Evolutionary conservation across 2,888 invertebrate genomes (phyloP).

Genomic region (Dryobotodes eremita): DNA sequence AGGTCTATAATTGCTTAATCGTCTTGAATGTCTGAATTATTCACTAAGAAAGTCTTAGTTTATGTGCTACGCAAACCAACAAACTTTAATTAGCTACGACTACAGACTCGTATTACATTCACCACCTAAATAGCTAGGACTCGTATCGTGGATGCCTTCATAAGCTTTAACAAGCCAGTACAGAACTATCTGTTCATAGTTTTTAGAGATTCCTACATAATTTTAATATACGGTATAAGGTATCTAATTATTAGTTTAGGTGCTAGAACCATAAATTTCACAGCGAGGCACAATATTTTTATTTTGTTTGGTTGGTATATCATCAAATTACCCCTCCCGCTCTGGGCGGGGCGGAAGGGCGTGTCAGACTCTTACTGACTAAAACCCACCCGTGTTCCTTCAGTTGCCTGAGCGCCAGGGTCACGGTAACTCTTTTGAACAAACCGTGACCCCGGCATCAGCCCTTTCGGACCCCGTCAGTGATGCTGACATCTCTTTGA

Average conservation of each 20-base stretch:
- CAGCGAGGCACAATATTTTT: neutral
- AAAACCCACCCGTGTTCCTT: too few relatives aligned
- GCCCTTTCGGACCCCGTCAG: too few relatives aligned
- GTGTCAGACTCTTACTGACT: too few relatives aligned
- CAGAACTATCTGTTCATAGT: neutral
- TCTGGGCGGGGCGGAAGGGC: too few relatives aligned
- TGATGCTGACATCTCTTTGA: too few relatives aligned
- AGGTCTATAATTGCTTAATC: conserved; percentile 29
- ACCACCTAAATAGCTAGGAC: neutral
- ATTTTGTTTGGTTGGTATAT: too few relatives aligned
- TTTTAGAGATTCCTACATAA: neutral
- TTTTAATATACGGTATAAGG: neutral
- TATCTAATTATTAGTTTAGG: neutral
- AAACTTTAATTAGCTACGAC: conserved; percentile 23
- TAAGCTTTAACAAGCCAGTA: neutral
- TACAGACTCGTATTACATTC: neutral
- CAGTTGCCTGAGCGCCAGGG: too few relatives aligned
- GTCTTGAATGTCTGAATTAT: conserved; percentile 25
- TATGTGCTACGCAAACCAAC: conserved; percentile 12
- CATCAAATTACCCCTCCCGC: too few relatives aligned
- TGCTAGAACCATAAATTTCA: neutral
- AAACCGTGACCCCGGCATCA: too few relatives aligned
- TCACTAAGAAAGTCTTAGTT: conserved; percentile 8
- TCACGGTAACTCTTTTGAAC: too few relatives aligned
- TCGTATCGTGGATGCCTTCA: neutral